Conservation (phyloP, 2,113 vertebrate genomes). For the Rhinoderma darwinii region DNA sequence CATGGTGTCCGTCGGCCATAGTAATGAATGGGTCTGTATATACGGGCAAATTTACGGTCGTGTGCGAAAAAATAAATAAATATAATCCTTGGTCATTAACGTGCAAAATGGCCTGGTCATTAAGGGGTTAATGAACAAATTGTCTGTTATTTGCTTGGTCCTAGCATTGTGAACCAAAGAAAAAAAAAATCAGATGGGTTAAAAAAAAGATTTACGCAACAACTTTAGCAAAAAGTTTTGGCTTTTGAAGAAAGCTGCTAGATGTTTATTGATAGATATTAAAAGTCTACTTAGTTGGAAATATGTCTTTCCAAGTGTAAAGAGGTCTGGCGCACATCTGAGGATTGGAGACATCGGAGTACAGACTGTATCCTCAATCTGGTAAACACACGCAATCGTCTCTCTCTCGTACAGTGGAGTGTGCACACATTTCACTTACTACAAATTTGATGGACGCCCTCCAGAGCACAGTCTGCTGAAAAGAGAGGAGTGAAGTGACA, state of each 20-base stretch:
- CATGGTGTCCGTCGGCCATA: too few relatives aligned
- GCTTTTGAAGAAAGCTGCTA: neutral
- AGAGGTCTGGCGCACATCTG: neutral
- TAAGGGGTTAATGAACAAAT: too few relatives aligned
- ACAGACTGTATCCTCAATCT: slow-evolving; percentile 5
- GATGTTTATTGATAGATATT: neutral
- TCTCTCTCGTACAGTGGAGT: neutral
- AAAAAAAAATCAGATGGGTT: too few relatives aligned
- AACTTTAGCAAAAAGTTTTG: neutral
- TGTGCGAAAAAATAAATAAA: too few relatives aligned
- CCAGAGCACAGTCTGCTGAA: slow-evolving; percentile 9
- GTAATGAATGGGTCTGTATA: too few relatives aligned
- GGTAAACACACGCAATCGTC: neutral
- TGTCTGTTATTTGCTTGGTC: too few relatives aligned
- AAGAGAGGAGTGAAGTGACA: neutral
- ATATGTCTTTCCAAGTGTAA: neutral
- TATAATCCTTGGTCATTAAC: too few relatives aligned
- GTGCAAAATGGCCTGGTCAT: too few relatives aligned
- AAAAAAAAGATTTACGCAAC: neutral
- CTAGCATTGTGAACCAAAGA: too few relatives aligned
- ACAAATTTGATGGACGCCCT: slow-evolving; percentile 10
- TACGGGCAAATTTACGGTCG: too few relatives aligned
- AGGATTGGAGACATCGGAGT: neutral
- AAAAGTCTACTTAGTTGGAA: neutral
- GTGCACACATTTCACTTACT: neutral